These are phyloP conservation scores for Gymnodraco acuticeps DNA, from an alignment of 2,797 vertebrate genomes.

Conservation along the genomic window DNA sequence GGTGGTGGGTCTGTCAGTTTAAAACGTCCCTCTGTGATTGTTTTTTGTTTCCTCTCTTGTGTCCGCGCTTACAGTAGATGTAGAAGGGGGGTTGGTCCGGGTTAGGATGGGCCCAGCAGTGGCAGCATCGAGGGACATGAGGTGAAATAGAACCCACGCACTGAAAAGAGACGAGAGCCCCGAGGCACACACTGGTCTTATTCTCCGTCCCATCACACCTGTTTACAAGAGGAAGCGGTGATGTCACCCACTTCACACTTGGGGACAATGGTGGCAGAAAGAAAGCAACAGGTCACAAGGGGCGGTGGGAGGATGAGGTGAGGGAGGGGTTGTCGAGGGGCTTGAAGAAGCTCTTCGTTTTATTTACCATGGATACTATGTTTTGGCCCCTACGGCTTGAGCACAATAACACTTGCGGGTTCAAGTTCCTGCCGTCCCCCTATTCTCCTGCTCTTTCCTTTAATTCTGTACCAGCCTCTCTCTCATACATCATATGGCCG, in stretches of 20 bases:
- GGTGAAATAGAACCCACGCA: slow-evolving; percentile 79
- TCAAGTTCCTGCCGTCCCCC: slow-evolving; percentile 77
- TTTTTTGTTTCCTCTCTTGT: slow-evolving; percentile 15
- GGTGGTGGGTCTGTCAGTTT: slow-evolving; percentile 1
- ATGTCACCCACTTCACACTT: slow-evolving; percentile 84
- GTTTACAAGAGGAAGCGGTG: slow-evolving; percentile 85
- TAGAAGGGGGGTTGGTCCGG: not conserved
- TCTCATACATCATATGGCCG: slow-evolving; percentile 75
- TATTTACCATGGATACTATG: slow-evolving; percentile 81
- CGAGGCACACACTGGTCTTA: slow-evolving; percentile 31
- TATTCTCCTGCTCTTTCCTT: slow-evolving; percentile 59
- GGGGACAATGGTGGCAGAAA: slow-evolving; percentile 75
- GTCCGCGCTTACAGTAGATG: slow-evolving; percentile 14
- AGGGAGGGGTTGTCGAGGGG: slow-evolving; percentile 34
- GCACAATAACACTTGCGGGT: slow-evolving; percentile 82
- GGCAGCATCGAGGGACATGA: slow-evolving; percentile 47
- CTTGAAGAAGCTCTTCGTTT: slow-evolving; percentile 75
- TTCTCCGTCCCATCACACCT: slow-evolving; percentile 81
- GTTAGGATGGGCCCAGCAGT: not conserved
- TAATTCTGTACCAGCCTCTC: slow-evolving; percentile 62
- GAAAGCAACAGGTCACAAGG: slow-evolving; percentile 79
- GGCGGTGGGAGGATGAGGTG: slow-evolving; percentile 27
- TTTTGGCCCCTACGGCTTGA: slow-evolving; percentile 74
- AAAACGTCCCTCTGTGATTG: slow-evolving; percentile 6
- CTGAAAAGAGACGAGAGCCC: slow-evolving; percentile 61